A percentile compares a stretch with the other conserved stretches of the same genome.
These are phyloP conservation scores for Onychostoma macrolepis DNA, from an alignment of 2,113 vertebrate species.

Conservation along the genomic window DNA sequence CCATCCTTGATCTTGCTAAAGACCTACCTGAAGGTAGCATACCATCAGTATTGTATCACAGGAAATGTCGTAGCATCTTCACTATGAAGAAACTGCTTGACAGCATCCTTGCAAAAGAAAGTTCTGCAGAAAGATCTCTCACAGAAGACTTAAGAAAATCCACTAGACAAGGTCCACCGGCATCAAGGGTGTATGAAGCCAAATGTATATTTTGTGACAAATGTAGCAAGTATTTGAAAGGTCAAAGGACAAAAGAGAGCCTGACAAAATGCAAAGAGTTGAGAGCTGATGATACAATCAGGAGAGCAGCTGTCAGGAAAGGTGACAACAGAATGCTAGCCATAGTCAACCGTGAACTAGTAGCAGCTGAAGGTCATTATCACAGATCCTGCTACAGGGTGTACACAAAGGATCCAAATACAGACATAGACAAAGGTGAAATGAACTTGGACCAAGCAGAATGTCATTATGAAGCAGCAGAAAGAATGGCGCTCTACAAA, in stretches of 20 bases:
- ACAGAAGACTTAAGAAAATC: not conserved
- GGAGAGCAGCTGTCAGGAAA: not conserved
- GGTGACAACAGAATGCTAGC: constrained; percentile 24
- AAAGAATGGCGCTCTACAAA: not conserved
- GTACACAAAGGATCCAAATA: constrained; percentile 27
- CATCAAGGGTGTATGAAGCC: not conserved
- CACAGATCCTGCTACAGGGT: constrained; percentile 21
- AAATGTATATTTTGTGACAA: constrained; percentile 12
- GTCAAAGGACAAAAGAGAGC: not conserved
- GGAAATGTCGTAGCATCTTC: not conserved
- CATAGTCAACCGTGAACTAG: constrained; percentile 19
- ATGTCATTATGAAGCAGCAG: constrained; percentile 12
- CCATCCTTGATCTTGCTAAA: not conserved
- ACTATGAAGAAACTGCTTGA: not conserved
- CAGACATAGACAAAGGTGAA: constrained; percentile 18
- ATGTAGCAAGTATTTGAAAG: not conserved
- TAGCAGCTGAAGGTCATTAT: constrained; percentile 25
- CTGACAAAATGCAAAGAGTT: not conserved
- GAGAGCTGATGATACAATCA: constrained; percentile 20
- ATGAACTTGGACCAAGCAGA: not conserved
- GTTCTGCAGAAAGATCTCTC: not conserved
- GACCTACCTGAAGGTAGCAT: not conserved
- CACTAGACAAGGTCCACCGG: not conserved
- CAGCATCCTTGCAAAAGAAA: not conserved
- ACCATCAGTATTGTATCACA: not conserved